Conservation (phyloP, 2,113 vertebrate genomes). For the Lepidothrix coronata region DNA sequence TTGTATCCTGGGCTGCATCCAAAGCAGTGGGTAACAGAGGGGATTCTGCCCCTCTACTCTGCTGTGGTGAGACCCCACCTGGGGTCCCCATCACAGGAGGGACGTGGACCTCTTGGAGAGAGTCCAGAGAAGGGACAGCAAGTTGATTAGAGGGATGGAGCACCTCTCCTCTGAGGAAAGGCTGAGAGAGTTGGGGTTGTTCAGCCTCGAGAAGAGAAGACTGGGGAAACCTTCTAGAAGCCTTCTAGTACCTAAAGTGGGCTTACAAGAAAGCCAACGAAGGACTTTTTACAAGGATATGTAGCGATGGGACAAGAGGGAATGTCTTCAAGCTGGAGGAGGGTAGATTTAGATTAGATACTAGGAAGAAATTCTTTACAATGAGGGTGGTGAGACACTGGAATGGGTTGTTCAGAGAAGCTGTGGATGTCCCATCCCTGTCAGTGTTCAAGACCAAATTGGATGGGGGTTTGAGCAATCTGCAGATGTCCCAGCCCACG, state of each 20-base stretch:
- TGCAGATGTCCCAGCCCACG: not conserved
- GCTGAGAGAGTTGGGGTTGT: not conserved
- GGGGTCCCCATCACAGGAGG: accelerated
- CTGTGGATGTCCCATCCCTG: not conserved
- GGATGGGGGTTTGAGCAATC: not conserved
- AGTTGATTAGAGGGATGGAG: not conserved
- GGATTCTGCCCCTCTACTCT: not conserved
- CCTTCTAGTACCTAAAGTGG: not conserved
- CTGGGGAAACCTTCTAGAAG: not conserved
- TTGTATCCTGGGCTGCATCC: not conserved
- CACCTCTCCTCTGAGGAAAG: not conserved
- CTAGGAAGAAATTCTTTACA: not conserved
- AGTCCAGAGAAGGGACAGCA: not conserved
- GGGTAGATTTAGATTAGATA: not conserved
- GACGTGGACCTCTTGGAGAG: accelerated
- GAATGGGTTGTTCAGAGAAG: not conserved
- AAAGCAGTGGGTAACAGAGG: not conserved
- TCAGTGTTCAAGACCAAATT: not conserved
- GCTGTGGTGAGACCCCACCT: not conserved
- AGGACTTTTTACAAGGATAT: not conserved
- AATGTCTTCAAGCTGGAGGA: not conserved
- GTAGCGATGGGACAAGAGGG: not conserved
- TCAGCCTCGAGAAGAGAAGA: not conserved
- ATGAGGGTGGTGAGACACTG: not conserved
- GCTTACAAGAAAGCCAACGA: not conserved